Percentiles rank a stretch among this genome's conserved stretches.
These are phyloP conservation scores for Rhadinocentrus ornatus DNA, from an alignment of 2,797 vertebrate genomes.

Conservation along the genomic window DNA sequence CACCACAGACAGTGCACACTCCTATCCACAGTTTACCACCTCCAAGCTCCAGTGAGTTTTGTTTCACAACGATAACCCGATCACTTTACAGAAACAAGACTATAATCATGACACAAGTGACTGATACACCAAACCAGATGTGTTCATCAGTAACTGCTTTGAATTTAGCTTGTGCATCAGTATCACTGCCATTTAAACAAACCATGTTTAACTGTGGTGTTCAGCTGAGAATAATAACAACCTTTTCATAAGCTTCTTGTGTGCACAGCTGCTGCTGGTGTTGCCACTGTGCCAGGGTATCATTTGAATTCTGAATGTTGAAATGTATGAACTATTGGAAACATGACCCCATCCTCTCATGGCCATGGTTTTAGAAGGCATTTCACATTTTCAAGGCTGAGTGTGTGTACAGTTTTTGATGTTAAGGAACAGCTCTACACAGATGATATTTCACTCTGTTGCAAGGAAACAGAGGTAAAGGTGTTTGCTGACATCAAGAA, in stretches of 20 bases:
- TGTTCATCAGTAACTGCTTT: neutral
- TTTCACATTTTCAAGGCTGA: constrained; percentile 3
- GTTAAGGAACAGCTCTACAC: neutral
- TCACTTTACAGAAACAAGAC: neutral
- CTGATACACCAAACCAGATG: neutral
- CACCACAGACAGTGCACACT: neutral
- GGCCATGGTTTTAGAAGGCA: neutral
- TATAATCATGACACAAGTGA: neutral
- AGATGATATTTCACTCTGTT: neutral
- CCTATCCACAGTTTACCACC: neutral
- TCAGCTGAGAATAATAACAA: neutral
- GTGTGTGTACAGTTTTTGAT: neutral
- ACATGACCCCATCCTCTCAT: neutral
- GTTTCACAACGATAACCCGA: neutral
- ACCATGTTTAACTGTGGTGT: neutral
- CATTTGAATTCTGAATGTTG: neutral
- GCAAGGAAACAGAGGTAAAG: neutral
- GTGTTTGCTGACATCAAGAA: neutral
- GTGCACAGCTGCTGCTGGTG: neutral
- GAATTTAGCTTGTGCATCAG: neutral
- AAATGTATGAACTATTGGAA: neutral
- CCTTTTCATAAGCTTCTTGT: neutral
- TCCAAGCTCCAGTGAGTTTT: neutral
- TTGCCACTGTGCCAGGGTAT: too few species aligned
- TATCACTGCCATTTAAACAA: neutral